Base-by-base conservation (phyloP, 1,140 invertebrate genomes). In the Sycobia sp. region DNA sequence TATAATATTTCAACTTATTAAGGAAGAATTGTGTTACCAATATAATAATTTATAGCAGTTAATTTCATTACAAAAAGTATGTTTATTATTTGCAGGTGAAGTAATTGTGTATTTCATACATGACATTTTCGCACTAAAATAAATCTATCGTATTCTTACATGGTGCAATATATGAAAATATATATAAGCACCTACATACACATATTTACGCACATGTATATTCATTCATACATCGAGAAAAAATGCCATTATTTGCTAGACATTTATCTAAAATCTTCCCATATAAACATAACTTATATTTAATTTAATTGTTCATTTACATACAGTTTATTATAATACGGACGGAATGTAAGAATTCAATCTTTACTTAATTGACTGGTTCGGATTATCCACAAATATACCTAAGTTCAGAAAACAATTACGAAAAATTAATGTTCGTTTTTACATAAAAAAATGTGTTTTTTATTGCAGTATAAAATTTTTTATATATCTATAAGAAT, bases 1-100 rank as follows among this genome's bases (percentile, higher is more conserved):
- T n/a, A n/a, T n/a, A n/a, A n/a, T n/a, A n/a, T n/a, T n/a, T n/a
- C n/a, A n/a, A n/a, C n/a, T n/a, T n/a, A n/a, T n/a, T n/a, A n/a
- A n/a, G n/a, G n/a, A n/a, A n/a, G n/a, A n/a, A n/a, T n/a, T n/a
- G n/a, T n/a, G n/a, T n/a, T n/a, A n/a, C n/a, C n/a, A n/a, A n/a
- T n/a, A n/a, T n/a, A n/a, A 29, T 3, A 44, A 11, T 49, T 29
- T 1, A 53, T 36, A 1, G 1, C 1, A 54, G 18, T 41, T 25
- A 51, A n/a, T 54, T 57, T 56, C 27, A 38, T 58, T 64, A 44
- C 23, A 54, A 62, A 63, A 69, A 68, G 61, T 67, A 60, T 62
- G 65, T 63, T 73, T 71, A 71, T 67, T 69, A 67, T 69, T 68
- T 69, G 56, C 72, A 68, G 51, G 32, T 62, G 44, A 56, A 56